A percentile compares a stretch with the other conserved stretches of the same genome.
Conservation (phyloP, 2,797 vertebrate genomes). For the Vespertilio murinus region DNA sequence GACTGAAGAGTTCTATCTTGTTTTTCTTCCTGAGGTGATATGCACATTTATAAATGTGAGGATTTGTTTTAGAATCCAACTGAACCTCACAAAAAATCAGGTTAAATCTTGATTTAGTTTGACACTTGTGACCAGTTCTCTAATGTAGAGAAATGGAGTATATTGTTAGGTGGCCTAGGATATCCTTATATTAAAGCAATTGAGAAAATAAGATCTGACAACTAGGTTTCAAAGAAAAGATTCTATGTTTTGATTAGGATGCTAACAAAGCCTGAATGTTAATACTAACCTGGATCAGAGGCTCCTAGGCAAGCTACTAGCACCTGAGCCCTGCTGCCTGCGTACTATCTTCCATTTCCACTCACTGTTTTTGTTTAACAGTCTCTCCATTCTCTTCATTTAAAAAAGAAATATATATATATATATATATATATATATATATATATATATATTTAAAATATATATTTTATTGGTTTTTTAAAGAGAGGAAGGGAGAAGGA, state of each 20-base stretch:
- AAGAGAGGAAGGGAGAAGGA: too few relatives aligned
- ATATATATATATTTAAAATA: too few relatives aligned
- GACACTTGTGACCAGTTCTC: background rate
- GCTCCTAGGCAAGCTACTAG: background rate
- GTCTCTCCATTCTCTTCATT: background rate
- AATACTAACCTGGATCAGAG: background rate
- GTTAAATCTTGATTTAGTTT: conserved; percentile 7
- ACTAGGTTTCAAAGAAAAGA: background rate
- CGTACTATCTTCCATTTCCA: background rate
- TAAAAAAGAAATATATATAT: too few relatives aligned
- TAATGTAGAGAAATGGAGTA: background rate
- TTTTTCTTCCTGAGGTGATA: conserved; percentile 23
- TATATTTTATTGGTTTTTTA: too few relatives aligned
- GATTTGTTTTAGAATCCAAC: conserved; percentile 3
- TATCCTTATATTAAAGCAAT: background rate
- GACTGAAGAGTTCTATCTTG: conserved; percentile 6
- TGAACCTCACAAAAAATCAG: background rate
- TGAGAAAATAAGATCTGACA: background rate
- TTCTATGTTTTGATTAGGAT: background rate
- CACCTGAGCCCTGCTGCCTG: background rate
- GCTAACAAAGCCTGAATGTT: background rate
- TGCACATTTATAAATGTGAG: background rate
- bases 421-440: too few relatives aligned
- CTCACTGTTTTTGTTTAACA: background rate
- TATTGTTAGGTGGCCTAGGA: background rate